A percentile compares a stretch with the other conserved stretches of the same genome.
Conservation (phyloP, 64 coral and sea anemone genomes). For the Actinia equina region DNA sequence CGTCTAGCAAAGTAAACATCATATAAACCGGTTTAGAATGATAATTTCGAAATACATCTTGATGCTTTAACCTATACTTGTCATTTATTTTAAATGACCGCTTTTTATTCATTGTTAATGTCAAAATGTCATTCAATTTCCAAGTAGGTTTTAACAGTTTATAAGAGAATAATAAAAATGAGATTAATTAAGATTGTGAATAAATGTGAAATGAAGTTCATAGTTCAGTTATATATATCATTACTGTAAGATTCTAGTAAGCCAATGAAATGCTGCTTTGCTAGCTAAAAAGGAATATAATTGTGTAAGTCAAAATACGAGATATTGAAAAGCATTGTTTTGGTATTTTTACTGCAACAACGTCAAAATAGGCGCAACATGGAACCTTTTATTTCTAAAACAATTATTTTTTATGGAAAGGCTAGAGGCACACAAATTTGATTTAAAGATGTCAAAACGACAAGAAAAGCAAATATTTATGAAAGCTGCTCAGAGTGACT, state of each 20-base stretch:
- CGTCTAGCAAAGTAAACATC: neutral
- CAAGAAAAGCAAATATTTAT: neutral
- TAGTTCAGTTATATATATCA: neutral
- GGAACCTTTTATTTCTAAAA: neutral
- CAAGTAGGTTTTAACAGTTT: neutral
- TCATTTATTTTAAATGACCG: neutral
- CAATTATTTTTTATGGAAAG: neutral
- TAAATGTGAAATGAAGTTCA: neutral
- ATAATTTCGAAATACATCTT: no score
- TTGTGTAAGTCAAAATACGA: neutral
- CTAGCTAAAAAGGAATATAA: no score
- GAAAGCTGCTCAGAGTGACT: neutral
- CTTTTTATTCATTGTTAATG: neutral
- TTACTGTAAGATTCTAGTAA: neutral
- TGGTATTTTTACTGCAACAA: neutral
- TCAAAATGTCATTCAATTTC: neutral
- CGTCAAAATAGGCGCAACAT: neutral
- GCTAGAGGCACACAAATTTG: neutral
- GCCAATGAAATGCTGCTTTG: neutral
- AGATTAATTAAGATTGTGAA: neutral
- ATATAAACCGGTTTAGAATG: no score
- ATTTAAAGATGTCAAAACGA: neutral
- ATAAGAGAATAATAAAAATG: neutral
- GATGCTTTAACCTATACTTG: neutral
- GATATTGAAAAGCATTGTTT: neutral